phyloP scores from a whole-genome alignment of 2,113 vertebrate species.

The Pachyramphus minor region DNA sequence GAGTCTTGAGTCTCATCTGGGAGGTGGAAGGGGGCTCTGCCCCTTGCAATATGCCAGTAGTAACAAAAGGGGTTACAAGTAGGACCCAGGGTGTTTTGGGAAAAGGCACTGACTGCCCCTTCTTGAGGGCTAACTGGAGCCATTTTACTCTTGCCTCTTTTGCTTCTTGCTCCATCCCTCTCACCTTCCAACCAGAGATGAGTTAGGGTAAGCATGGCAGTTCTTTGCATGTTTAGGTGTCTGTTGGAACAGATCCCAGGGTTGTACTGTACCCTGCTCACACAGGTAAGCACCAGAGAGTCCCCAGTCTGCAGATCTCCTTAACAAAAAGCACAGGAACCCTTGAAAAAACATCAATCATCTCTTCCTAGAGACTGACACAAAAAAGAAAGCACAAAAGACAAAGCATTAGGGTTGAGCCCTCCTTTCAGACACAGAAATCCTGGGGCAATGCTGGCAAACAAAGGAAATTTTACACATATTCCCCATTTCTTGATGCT shows the following conservation, averaged over 20 bases:
- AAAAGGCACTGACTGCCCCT: neutral
- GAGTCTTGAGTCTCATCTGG: neutral
- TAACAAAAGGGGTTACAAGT: neutral
- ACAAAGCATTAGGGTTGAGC: neutral
- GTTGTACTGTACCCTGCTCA: neutral
- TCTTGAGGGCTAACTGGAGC: neutral
- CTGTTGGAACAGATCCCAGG: neutral
- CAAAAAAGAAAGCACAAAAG: neutral
- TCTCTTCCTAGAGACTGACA: neutral
- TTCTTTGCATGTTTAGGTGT: neutral
- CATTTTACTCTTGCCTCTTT: neutral
- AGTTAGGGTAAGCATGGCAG: neutral
- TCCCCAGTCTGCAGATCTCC: neutral
- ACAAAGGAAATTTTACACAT: neutral
- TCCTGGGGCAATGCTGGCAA: neutral
- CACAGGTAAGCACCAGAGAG: neutral
- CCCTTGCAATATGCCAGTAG: neutral
- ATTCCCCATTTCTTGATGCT: neutral
- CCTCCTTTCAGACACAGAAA: neutral
- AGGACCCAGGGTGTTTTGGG: neutral
- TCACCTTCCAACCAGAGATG: neutral
- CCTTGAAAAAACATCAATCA: neutral
- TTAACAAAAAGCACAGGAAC: neutral
- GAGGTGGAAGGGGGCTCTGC: neutral
- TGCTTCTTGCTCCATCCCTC: neutral